Percentiles rank a stretch among this genome's conserved stretches.
Evolutionary conservation across 2,797 vertebrate species (phyloP).

Genomic region (Hapalemur alaotrensis): DNA sequence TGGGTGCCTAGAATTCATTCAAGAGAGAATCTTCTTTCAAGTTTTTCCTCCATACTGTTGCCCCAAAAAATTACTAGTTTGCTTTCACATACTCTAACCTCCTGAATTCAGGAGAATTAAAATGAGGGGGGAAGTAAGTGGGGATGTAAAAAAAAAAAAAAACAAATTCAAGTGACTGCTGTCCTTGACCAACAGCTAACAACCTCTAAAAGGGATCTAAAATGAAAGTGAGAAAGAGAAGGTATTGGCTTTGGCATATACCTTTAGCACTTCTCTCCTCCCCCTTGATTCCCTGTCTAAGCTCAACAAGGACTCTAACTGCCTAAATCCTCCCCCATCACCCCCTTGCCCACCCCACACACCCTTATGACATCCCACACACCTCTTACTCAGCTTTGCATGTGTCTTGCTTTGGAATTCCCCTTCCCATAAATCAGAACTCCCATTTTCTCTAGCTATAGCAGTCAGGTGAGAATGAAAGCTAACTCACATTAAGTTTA

Average conservation of each 20-base stretch:
- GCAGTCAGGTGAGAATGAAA: neutral
- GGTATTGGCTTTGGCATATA: neutral
- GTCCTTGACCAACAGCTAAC: neutral
- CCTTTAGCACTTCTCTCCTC: neutral
- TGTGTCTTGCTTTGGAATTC: neutral
- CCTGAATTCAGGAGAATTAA: neutral
- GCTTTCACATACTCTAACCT: neutral
- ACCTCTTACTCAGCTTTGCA: neutral
- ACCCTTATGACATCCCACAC: neutral
- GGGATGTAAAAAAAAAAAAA: neutral
- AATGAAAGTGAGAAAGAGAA: neutral
- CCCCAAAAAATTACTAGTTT: neutral
- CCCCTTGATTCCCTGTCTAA: neutral
- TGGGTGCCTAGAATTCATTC: neutral
- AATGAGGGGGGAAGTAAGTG: neutral
- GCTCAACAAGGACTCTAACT: neutral
- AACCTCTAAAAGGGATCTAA: neutral
- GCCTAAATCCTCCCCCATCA: neutral
- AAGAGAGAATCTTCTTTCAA: neutral
- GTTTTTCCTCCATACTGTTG: neutral
- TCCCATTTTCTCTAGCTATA: neutral
- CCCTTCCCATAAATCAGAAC: neutral
- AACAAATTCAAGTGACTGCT: neutral
- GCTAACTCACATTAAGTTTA: neutral
- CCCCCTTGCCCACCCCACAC: neutral